Conservation (phyloP, 2,113 vertebrate genomes). For the Nothocercus nigrocapillus region DNA sequence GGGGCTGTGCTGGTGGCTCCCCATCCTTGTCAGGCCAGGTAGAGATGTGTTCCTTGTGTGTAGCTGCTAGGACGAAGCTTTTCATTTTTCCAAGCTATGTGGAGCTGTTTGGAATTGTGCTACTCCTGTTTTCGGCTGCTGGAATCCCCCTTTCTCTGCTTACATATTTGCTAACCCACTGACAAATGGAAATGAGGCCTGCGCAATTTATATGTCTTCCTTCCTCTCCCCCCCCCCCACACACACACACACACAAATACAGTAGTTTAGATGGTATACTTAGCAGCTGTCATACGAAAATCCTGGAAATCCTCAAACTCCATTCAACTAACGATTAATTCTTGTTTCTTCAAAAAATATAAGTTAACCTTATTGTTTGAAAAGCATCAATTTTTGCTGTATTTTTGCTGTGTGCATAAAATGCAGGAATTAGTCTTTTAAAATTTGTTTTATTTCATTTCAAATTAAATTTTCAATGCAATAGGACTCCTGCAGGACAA, state of each 20-base stretch:
- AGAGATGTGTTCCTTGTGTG: background rate
- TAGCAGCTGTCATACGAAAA: background rate
- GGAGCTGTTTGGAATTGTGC: background rate
- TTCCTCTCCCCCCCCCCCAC: background rate
- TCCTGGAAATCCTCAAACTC: background rate
- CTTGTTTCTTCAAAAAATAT: background rate
- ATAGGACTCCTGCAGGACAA: background rate
- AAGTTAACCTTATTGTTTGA: background rate
- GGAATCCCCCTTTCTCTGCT: background rate
- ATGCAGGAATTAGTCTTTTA: background rate
- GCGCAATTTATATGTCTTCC: background rate
- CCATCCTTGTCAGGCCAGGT: background rate
- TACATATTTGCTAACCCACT: background rate
- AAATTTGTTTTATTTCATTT: background rate
- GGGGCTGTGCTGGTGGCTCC: background rate
- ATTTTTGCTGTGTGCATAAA: background rate
- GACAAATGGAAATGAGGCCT: background rate
- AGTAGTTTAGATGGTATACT: background rate
- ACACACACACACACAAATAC: background rate
- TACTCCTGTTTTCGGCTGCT: background rate
- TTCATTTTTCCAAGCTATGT: background rate
- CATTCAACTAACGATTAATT: background rate
- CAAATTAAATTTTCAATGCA: background rate
- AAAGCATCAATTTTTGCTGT: background rate
- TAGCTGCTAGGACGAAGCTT: background rate